Conservation (phyloP, 2,888 invertebrate genomes). For the Iselma pallidipennis region DNA sequence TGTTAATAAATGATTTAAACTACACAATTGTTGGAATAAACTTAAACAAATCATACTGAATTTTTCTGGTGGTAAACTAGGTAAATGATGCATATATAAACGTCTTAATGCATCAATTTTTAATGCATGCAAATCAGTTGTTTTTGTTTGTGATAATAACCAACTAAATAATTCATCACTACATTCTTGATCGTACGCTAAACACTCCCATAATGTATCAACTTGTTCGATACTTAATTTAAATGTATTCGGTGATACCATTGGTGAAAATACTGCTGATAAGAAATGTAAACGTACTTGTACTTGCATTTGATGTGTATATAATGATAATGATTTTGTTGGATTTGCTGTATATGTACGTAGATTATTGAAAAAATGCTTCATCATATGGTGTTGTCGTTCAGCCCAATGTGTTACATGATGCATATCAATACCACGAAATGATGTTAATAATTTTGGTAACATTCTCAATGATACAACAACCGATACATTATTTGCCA, state of each 20-base stretch:
- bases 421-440: constrained; percentile 84
- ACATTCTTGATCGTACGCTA: constrained; percentile 83
- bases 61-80: constrained; percentile 83
- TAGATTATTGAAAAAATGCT: constrained; percentile 86
- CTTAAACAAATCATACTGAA: constrained; percentile 92
- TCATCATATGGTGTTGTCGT: constrained; percentile 90
- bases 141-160: constrained; percentile 89
- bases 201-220: constrained; percentile 88
- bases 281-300: constrained; percentile 91
- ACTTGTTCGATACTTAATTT: constrained; percentile 86
- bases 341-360: constrained; percentile 68
- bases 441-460: constrained; percentile 87
- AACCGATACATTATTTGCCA: constrained; percentile 86
- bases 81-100: constrained; percentile 86
- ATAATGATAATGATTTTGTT: constrained; percentile 55
- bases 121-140: constrained; percentile 89
- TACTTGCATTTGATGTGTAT: constrained; percentile 83
- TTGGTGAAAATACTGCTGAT: constrained; percentile 87
- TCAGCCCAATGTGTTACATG: constrained; percentile 93
- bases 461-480: constrained; percentile 85
- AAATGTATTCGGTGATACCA: constrained; percentile 89
- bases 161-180: constrained; percentile 93
- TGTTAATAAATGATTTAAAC: constrained; percentile 80
- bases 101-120: constrained; percentile 85
- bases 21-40: constrained; percentile 89